These are phyloP conservation scores for Podarcis muralis DNA, from an alignment of 2,113 vertebrate species.

Conservation along the genomic window DNA sequence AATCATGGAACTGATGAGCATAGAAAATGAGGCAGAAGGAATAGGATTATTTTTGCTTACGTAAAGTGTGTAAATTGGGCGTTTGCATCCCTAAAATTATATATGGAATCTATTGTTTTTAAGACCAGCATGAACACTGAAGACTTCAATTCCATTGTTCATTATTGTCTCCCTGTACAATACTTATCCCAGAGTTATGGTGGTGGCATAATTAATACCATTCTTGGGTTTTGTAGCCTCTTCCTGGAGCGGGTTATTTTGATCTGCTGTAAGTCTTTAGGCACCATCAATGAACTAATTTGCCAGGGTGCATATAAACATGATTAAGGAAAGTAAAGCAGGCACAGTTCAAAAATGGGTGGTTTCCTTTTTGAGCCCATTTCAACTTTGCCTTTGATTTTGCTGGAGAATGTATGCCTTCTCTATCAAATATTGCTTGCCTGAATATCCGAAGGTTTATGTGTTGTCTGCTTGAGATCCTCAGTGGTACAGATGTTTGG, in stretches of 20 bases:
- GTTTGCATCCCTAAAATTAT: not conserved
- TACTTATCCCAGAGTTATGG: not conserved
- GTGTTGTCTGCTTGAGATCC: too few species aligned
- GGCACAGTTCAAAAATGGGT: not conserved
- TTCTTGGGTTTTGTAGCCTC: not conserved
- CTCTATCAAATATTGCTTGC: not conserved
- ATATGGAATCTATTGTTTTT: not conserved
- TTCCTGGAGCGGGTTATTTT: not conserved
- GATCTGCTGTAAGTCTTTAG: not conserved
- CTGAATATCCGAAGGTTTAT: not conserved
- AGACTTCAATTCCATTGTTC: not conserved
- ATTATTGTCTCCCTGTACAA: not conserved
- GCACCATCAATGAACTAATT: not conserved
- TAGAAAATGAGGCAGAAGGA: not conserved
- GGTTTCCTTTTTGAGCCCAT: not conserved
- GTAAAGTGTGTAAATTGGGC: not conserved
- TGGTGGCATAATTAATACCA: not conserved
- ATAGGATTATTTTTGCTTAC: not conserved
- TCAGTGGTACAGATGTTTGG: not conserved
- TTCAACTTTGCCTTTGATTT: not conserved
- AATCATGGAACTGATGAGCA: not conserved
- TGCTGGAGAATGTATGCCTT: not conserved
- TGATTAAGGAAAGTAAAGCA: not conserved
- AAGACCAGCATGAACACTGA: not conserved
- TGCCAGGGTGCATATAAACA: not conserved